Evolutionary conservation across 2,888 invertebrate genomes (phyloP), one percentile per base, ranked within the genome.

Genomic region (Patella caerulea): DNA sequence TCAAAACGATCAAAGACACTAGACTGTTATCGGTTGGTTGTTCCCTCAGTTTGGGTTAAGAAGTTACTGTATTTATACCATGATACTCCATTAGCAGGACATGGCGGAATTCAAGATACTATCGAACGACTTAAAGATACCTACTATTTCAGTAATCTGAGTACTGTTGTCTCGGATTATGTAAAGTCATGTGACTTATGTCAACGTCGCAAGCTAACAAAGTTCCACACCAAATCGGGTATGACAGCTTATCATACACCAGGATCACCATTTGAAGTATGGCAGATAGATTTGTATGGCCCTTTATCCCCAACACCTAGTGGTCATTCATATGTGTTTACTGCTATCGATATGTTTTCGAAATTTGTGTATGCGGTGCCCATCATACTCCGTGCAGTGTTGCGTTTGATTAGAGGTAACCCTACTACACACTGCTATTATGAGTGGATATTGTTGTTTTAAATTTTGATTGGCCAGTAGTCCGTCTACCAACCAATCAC

Each of bases 41-140:
- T 82, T n/a, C 82, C 79, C 2, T 45, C 77, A 53, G 29, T 73
- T 11, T 52, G 0, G 24, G 24, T 24, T 24, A 1, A 24, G 24
- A 24, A 24, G 24, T 24, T 24, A 24, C 24, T 78, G 52, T 15
- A 65, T 3, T n/a, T 78, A 52, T 78, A 76, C 54, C 80, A 78
- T 69, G 80, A 78, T 24, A 76, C 80, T 17, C 78, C 75, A 1
- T 17, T 78, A 53, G 76, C 59, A 14, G 75, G 73, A 7, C 80
- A 80, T 71, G 70, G 73, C 53, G 76, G 80, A 19, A 78, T 80
- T 74, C 75, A 78, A 53, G 75, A 80, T 24, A 80, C 78, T 2
- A 34, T 80, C 11, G 78, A 80, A 69, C 53, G 75, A 1, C 53
- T 80, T 3, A 75, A 72, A 24, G 76, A 75, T 52, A 29, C 73